phyloP scores from a whole-genome alignment of 2,888 invertebrate genomes.

The Drosophila buzzatii region DNA sequence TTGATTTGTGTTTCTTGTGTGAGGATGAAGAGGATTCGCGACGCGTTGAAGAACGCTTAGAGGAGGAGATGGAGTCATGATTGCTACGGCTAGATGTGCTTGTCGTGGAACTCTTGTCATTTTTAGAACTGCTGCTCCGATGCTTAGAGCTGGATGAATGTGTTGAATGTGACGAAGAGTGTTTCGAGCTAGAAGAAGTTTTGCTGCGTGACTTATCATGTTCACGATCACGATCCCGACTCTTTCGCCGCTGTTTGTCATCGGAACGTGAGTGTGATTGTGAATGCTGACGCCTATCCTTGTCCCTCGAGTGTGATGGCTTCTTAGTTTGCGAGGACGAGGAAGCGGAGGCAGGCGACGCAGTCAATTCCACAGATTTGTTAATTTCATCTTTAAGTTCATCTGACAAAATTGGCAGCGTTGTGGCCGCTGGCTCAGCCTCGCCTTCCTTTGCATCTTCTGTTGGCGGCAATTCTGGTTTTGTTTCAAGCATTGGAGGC shows the following conservation, averaged over 20 bases:
- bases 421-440: slow-evolving; percentile 1
- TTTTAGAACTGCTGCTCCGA: slow-evolving; percentile 63
- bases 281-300: slow-evolving; percentile 51
- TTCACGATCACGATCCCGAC: slow-evolving; percentile 52
- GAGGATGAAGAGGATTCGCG: slow-evolving; percentile 46
- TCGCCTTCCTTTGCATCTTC: neutral
- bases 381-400: slow-evolving; percentile 42
- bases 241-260: slow-evolving; percentile 57
- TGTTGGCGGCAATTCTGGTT: slow-evolving; percentile 13
- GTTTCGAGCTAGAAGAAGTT: slow-evolving; percentile 69
- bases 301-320: slow-evolving; percentile 51
- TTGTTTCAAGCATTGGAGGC: slow-evolving; percentile 24
- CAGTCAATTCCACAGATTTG: slow-evolving; percentile 41
- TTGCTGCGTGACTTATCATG: slow-evolving; percentile 63
- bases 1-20: slow-evolving; percentile 61
- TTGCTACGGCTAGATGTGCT: slow-evolving; percentile 61
- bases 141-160: slow-evolving; percentile 64
- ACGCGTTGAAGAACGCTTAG: slow-evolving; percentile 63
- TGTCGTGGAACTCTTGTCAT: slow-evolving; percentile 56
- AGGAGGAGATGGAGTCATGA: slow-evolving; percentile 47
- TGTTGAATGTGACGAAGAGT: slow-evolving; percentile 63
- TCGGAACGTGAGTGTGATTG: slow-evolving; percentile 45
- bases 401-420: neutral
- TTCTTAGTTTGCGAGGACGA: slow-evolving; percentile 79
- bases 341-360: slow-evolving; percentile 63